Percentiles rank a stretch among this genome's conserved stretches.
Conservation (phyloP, 2,888 invertebrate species). For the Xanthia icteritia region DNA sequence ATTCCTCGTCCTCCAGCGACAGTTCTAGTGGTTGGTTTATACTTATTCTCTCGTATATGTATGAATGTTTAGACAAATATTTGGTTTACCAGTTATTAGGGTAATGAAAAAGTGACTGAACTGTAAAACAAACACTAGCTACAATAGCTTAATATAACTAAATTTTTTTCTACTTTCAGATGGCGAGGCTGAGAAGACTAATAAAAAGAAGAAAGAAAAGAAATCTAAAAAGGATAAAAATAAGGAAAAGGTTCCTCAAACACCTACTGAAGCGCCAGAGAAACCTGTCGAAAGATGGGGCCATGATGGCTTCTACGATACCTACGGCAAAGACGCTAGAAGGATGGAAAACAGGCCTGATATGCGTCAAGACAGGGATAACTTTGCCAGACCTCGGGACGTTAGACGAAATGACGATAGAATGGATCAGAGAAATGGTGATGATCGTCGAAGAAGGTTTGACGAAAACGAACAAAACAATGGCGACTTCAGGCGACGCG, state of each 20-base stretch:
- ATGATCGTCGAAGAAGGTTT: constrained; percentile 52
- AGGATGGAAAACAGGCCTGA: constrained; percentile 74
- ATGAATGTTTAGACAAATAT: neutral
- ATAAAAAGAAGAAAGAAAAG: constrained; percentile 74
- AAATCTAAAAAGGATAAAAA: constrained; percentile 75
- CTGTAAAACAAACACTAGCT: neutral
- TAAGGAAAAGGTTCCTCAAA: constrained; percentile 72
- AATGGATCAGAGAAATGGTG: constrained; percentile 55
- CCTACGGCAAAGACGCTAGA: constrained; percentile 83
- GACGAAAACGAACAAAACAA: constrained; percentile 54
- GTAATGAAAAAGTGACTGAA: neutral
- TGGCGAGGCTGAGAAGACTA: constrained; percentile 77
- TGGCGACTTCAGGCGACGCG: constrained; percentile 49
- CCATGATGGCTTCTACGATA: constrained; percentile 87
- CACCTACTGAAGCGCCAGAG: constrained; percentile 68
- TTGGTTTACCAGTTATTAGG: neutral
- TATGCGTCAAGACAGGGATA: constrained; percentile 71
- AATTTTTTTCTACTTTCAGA: constrained; percentile 29
- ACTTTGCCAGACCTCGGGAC: constrained; percentile 72
- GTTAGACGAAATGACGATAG: constrained; percentile 64
- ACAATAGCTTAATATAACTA: neutral
- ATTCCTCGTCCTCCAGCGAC: constrained; percentile 82
- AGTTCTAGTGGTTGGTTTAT: constrained; percentile 81
- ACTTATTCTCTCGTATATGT: neutral
- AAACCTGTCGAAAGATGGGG: constrained; percentile 83